phyloP scores from a whole-genome alignment of 2,113 vertebrate species.

The Cacatua alba region DNA sequence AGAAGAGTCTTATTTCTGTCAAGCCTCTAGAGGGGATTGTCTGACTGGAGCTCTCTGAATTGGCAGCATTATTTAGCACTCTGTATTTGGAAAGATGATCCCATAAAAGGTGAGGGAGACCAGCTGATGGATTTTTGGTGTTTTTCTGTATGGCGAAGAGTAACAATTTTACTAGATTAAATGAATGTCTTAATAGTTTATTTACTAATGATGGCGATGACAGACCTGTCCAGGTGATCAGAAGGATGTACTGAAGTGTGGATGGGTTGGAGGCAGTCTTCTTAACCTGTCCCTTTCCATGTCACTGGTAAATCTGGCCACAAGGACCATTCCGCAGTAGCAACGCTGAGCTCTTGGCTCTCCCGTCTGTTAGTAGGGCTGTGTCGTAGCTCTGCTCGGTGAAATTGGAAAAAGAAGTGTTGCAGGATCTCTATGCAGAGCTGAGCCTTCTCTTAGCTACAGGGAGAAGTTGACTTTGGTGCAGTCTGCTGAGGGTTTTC shows the following conservation, averaged over 20 bases:
- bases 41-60: not conserved
- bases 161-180: not conserved
- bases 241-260: not conserved
- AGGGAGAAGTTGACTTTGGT: not conserved
- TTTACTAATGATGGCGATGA: not conserved
- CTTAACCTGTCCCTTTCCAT: not conserved
- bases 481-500: not conserved
- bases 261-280: not conserved
- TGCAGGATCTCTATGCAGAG: not conserved
- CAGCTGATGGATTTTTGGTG: not conserved
- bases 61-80: not conserved
- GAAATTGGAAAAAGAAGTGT: not conserved
- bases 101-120: not conserved
- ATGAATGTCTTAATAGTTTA: not conserved
- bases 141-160: not conserved
- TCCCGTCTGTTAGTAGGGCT: not conserved
- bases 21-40: not conserved
- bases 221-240: not conserved
- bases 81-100: not conserved
- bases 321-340: not conserved
- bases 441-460: not conserved
- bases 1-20: not conserved
- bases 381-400: not conserved
- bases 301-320: not conserved
- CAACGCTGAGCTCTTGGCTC: not conserved